A percentile compares a stretch with the other conserved stretches of the same genome.
Conservation (phyloP, 2,888 invertebrate species). For the Punctoribates punctum region DNA sequence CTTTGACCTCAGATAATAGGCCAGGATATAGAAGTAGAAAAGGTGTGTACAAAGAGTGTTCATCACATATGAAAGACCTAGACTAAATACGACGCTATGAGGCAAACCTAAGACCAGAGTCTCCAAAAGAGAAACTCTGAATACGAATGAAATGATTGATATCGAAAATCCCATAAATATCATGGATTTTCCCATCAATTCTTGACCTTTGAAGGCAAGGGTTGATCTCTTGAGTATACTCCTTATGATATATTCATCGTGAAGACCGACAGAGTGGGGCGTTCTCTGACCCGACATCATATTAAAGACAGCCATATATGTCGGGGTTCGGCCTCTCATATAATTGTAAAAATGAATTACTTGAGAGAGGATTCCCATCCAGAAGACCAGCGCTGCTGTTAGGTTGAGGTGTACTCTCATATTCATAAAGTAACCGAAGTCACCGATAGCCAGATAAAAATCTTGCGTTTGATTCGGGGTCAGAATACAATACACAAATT, state of each 20-base stretch:
- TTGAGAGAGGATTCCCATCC: neutral
- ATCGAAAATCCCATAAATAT: slow-evolving; percentile 20
- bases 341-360: slow-evolving; percentile 16
- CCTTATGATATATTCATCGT: neutral
- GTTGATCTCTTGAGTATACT: neutral
- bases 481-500: neutral
- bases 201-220: neutral
- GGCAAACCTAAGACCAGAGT: slow-evolving; percentile 16
- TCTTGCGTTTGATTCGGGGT: neutral
- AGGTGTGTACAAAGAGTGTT: slow-evolving; percentile 6
- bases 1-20: slow-evolving; percentile 13
- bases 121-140: neutral
- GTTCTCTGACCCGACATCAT: slow-evolving; percentile 22
- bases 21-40: slow-evolving; percentile 30
- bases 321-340: neutral
- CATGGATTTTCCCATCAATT: neutral
- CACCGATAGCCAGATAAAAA: slow-evolving; percentile 28
- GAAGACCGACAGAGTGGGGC: neutral
- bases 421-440: slow-evolving; percentile 32
- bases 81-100: slow-evolving; percentile 1
- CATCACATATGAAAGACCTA: slow-evolving; percentile 8
- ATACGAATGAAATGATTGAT: neutral
- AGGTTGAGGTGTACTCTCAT: slow-evolving; percentile 37
- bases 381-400: neutral
- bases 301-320: slow-evolving; percentile 19